Conservation (phyloP, 2,888 invertebrate species). For the Escarpia spicata region DNA sequence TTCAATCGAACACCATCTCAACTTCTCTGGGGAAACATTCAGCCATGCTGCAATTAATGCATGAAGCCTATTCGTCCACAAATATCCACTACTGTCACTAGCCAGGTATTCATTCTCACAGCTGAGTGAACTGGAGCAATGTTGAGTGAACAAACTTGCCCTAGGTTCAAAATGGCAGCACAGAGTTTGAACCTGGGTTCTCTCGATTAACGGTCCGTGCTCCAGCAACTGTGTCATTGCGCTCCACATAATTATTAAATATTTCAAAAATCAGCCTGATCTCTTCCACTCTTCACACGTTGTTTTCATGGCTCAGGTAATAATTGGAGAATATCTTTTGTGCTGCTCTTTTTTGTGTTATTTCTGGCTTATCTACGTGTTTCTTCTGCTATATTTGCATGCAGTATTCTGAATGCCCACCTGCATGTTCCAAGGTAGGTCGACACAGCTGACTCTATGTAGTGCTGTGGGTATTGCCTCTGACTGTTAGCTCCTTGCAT, state of each 20-base stretch:
- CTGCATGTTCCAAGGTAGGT: slow-evolving; percentile 87
- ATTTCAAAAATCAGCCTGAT: background rate
- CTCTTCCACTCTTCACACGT: background rate
- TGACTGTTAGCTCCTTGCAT: slow-evolving; percentile 72
- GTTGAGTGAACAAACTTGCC: too few relatives aligned
- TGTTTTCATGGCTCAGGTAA: background rate
- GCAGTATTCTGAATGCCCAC: slow-evolving; percentile 41
- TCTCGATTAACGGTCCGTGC: too few relatives aligned
- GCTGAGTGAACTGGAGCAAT: too few relatives aligned
- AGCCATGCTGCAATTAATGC: too few relatives aligned
- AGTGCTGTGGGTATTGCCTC: slow-evolving; percentile 70
- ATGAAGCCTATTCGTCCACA: too few relatives aligned
- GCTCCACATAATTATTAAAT: background rate
- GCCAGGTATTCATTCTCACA: too few relatives aligned
- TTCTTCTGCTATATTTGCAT: background rate
- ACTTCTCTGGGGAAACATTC: too few relatives aligned
- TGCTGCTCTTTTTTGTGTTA: background rate
- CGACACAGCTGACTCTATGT: slow-evolving; percentile 93
- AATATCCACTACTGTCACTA: too few relatives aligned
- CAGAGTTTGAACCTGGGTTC: too few relatives aligned
- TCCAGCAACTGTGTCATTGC: too few relatives aligned
- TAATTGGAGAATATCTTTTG: background rate
- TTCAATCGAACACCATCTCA: too few relatives aligned
- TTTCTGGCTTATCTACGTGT: background rate
- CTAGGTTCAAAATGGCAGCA: too few relatives aligned